Conservation (phyloP, 2,888 invertebrate species). For the Aquatica leii region DNA sequence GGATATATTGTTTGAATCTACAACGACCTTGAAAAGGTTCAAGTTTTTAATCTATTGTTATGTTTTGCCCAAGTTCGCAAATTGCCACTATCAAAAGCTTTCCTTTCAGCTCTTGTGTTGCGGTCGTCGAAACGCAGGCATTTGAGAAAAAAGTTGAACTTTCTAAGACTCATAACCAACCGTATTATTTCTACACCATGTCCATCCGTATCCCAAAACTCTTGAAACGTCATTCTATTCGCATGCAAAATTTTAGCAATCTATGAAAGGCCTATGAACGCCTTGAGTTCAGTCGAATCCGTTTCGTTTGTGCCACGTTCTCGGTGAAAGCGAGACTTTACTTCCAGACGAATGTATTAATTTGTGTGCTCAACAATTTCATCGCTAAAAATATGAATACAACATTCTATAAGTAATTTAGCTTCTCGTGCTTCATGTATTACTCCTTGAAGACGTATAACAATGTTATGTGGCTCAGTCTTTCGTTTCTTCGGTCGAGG, state of each 20-base stretch:
- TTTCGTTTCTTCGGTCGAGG: neutral
- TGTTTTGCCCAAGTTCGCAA: neutral
- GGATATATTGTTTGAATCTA: neutral
- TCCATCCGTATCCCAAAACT: neutral
- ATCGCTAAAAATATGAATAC: neutral
- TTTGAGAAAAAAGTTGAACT: no score
- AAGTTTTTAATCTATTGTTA: neutral
- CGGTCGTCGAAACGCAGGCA: no score
- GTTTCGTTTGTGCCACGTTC: neutral
- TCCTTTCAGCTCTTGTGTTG: neutral
- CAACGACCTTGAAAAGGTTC: neutral
- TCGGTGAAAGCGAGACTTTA: neutral
- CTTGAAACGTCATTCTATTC: neutral
- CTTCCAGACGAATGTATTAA: neutral
- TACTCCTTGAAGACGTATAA: neutral
- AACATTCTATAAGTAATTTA: neutral
- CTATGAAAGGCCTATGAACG: neutral
- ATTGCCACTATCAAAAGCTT: neutral
- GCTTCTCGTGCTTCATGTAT: neutral
- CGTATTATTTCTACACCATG: neutral
- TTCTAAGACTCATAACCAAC: neutral
- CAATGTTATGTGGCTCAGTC: neutral
- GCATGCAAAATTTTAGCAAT: neutral
- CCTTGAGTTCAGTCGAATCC: neutral
- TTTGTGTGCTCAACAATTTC: neutral